Conservation (phyloP, 2,797 vertebrate species). For the Caiman crocodilus region DNA sequence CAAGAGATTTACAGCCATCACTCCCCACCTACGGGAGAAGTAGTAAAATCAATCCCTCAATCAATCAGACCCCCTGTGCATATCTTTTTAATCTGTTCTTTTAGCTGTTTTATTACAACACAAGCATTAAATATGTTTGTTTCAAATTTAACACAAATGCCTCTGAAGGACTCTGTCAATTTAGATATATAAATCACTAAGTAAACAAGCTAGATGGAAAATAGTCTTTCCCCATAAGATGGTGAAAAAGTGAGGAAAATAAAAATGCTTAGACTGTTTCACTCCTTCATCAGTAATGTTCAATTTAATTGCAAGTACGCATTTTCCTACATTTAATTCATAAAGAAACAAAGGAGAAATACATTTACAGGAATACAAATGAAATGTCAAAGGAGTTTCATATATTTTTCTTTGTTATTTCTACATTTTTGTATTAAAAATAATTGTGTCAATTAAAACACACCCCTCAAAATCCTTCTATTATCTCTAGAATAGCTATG, state of each 20-base stretch:
- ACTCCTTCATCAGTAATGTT: background rate
- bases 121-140: constrained; percentile 72
- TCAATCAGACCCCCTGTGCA: constrained; percentile 67
- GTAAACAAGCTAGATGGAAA: constrained; percentile 61
- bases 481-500: background rate
- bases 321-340: background rate
- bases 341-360: background rate
- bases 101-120: constrained; percentile 72
- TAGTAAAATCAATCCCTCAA: constrained; percentile 74
- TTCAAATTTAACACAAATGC: constrained; percentile 71
- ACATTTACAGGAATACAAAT: background rate
- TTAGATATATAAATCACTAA: constrained; percentile 60
- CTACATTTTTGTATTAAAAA: too few species aligned
- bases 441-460: background rate
- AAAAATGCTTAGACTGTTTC: background rate
- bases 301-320: background rate
- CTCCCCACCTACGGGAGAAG: constrained; percentile 70
- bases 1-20: constrained; percentile 73
- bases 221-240: background rate
- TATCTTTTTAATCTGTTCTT: constrained; percentile 73
- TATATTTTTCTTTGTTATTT: background rate
- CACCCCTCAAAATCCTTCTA: background rate
- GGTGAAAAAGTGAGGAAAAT: constrained; percentile 16
- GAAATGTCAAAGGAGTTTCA: constrained; percentile 2
- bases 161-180: constrained; percentile 62